These are phyloP conservation scores for Steromphala cineraria DNA, from an alignment of 2,888 invertebrate genomes.

Conservation along the genomic window DNA sequence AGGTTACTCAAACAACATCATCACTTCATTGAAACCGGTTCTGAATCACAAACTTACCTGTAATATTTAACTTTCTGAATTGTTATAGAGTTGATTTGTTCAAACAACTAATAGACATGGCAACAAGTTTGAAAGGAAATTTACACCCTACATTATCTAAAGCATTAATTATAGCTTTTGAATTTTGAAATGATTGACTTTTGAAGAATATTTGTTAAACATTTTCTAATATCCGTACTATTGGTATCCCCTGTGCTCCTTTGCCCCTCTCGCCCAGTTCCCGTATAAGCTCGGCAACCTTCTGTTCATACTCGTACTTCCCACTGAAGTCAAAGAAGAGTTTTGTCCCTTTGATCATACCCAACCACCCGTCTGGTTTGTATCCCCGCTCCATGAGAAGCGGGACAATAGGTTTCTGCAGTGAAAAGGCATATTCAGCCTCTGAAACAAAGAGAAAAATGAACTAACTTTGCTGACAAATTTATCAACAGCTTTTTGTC, in stretches of 20 bases:
- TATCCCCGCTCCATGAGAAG: constrained; percentile 47
- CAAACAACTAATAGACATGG: no score
- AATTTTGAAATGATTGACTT: no score
- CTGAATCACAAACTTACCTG: no score
- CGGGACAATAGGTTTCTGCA: constrained; percentile 47
- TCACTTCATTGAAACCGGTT: no score
- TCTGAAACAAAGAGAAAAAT: constrained; percentile 37
- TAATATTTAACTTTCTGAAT: no score
- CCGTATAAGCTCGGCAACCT: constrained; percentile 41
- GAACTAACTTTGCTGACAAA: neutral
- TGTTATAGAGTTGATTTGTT: no score
- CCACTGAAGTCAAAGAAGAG: constrained; percentile 41
- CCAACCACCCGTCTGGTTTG: constrained; percentile 42
- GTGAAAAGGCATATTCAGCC: constrained; percentile 50
- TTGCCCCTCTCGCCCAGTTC: constrained; percentile 44
- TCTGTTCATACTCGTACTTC: constrained; percentile 43
- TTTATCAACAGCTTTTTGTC: neutral
- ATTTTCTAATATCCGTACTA: neutral
- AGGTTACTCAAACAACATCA: no score
- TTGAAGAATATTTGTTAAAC: no score
- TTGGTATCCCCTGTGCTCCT: neutral
- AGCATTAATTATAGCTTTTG: no score
- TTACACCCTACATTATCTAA: no score
- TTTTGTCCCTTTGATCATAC: constrained; percentile 37
- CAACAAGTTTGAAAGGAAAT: no score